Base-by-base conservation (phyloP, 2,888 invertebrate species). In the Autographa pulchrina region DNA sequence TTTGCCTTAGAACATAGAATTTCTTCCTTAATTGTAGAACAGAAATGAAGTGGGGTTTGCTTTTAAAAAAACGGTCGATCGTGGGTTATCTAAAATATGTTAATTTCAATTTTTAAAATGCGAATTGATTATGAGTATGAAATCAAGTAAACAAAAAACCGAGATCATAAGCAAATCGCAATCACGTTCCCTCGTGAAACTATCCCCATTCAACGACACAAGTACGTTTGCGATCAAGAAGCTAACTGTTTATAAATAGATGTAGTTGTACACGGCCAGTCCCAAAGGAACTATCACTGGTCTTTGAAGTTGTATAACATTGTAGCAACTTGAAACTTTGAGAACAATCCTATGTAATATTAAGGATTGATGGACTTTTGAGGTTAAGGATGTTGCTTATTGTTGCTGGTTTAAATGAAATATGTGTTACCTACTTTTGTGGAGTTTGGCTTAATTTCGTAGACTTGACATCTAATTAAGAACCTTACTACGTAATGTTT, bases 231-330 rank as follows among this genome's bases (percentile, higher is more conserved):
- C 54, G 25, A 56, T 25, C 54, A 56, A 56, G 13, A 20, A 56
- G 25, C 1, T 20, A 56, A 25, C 54, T 56, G 25, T 25, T 56
- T 56, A 56, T 56, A 56, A 56, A 56, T 56, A 25, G 11, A 56
- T 20, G 20, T 56, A 13, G 54, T 20, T 56, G 20, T 56, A 54
- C 20, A 4, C 52, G 54, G 25, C 11, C 54, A 25, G 54, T 25
- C 54, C 54, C 54, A 56, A 13, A 56, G 54, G 54, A 25, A 20
- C 54, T 20, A 56, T 56, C 20, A 56, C 25, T 56, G 20, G 2
- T 25, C 54, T 56, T 56, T 25, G 54, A 56, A 56, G 54, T 56
- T 56, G 48, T 48, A 48, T 20, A 11, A 56, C 54, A 20, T 54
- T 54, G 54, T 56, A 56, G 18, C 25, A 25, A 13, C 25, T 25